These are phyloP conservation scores for Malurus elegans DNA, from an alignment of 2,113 vertebrate genomes.

Conservation along the genomic window DNA sequence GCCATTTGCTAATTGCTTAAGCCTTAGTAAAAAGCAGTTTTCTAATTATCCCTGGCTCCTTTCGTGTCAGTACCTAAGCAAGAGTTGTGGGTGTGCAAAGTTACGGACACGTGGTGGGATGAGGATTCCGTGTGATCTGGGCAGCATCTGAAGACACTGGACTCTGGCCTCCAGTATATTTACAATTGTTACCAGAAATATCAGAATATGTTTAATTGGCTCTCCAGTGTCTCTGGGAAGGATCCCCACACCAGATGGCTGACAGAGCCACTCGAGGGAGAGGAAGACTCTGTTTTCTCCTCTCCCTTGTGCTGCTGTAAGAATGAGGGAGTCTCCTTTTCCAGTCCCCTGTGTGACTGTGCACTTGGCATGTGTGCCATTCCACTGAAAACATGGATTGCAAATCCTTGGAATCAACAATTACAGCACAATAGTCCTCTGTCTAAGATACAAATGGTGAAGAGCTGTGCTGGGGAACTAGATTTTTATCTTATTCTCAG, in stretches of 20 bases:
- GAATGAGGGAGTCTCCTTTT: background rate
- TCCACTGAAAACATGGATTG: background rate
- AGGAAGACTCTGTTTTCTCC: background rate
- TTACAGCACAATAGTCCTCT: background rate
- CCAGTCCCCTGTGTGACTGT: background rate
- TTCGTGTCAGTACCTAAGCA: background rate
- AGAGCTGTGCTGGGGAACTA: background rate
- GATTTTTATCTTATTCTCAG: background rate
- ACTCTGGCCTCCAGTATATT: background rate
- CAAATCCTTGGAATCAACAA: constrained; percentile 4
- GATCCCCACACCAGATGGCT: background rate
- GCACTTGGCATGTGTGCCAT: background rate
- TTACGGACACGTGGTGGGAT: rapidly evolving
- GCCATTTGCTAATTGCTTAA: background rate
- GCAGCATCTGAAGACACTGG: background rate
- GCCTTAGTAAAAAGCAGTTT: background rate
- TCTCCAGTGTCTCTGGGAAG: background rate
- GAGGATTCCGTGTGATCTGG: background rate
- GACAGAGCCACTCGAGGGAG: background rate
- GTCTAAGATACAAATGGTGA: background rate
- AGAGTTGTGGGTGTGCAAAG: background rate
- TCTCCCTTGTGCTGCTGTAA: background rate
- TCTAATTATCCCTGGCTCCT: background rate
- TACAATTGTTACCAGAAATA: background rate
- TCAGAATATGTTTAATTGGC: background rate